Conservation (phyloP, 2,888 invertebrate species). For the Vandiemenella viatica region DNA sequence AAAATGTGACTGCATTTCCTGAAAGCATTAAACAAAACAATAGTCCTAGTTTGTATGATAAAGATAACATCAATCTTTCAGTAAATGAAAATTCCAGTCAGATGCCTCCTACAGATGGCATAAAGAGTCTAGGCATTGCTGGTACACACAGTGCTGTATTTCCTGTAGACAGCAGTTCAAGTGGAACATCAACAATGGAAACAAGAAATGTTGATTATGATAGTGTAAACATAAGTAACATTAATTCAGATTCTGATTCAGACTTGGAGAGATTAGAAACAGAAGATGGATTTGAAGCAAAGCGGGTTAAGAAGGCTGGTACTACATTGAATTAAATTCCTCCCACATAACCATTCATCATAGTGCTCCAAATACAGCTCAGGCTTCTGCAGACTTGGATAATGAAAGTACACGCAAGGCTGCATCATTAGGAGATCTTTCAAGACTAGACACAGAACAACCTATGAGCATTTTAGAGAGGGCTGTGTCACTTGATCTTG, state of each 20-base stretch:
- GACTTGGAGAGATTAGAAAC: conserved; percentile 18
- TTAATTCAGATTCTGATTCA: conserved; percentile 31
- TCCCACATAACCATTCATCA: conserved; percentile 62
- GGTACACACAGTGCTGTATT: not conserved
- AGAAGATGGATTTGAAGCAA: conserved; percentile 3
- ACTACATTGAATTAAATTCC: conserved; percentile 60
- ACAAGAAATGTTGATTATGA: conserved; percentile 1
- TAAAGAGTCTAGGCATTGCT: no score
- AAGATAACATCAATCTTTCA: conserved; percentile 3
- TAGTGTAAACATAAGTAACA: conserved; percentile 1
- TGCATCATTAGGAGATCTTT: conserved; percentile 63
- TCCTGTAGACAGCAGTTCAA: not conserved
- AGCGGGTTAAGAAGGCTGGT: conserved; percentile 23
- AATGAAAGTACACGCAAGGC: conserved; percentile 55
- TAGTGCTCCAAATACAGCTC: conserved; percentile 24
- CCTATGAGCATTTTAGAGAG: conserved; percentile 36
- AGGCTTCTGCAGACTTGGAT: conserved; percentile 17
- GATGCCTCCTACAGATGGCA: not conserved
- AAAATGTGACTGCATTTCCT: conserved; percentile 1
- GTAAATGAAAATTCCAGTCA: not conserved
- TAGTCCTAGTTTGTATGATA: not conserved
- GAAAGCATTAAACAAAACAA: conserved; percentile 5
- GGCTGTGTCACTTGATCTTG: conserved; percentile 66
- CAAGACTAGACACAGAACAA: conserved; percentile 40
- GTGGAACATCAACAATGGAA: conserved; percentile 1